Percentiles rank a stretch among this genome's conserved stretches.
Evolutionary conservation across 2,888 invertebrate genomes (phyloP).

Genomic region (Junonia oenone): DNA sequence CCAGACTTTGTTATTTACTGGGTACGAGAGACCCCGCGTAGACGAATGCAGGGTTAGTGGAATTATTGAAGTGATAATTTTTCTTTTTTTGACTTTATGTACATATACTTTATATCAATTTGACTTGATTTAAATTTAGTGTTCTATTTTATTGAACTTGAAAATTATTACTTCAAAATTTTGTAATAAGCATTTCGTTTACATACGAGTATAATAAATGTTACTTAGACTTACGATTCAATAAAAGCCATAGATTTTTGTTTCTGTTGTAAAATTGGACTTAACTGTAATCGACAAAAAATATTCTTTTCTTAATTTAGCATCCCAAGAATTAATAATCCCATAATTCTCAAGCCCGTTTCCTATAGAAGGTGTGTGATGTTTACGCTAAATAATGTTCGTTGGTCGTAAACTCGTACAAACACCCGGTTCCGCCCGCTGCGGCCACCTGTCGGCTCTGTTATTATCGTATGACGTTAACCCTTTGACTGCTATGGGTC

Average conservation of each 20-base stretch:
- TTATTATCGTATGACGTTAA: slow-evolving; percentile 12
- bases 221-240: too few relatives aligned
- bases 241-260: too few relatives aligned
- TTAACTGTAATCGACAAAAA: too few relatives aligned
- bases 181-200: too few relatives aligned
- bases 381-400: slow-evolving; percentile 28
- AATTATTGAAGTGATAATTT: too few relatives aligned
- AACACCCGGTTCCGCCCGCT: slow-evolving; percentile 67
- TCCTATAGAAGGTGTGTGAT: slow-evolving; percentile 24
- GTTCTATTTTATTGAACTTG: too few relatives aligned
- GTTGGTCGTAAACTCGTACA: slow-evolving; percentile 50
- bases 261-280: too few relatives aligned
- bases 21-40: slow-evolving; percentile 12
- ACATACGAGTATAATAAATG: too few relatives aligned
- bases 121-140: too few relatives aligned
- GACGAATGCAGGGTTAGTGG: neutral
- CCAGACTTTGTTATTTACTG: slow-evolving; percentile 9
- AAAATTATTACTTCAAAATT: too few relatives aligned
- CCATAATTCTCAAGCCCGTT: neutral
- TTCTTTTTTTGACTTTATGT: too few relatives aligned
- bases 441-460: slow-evolving; percentile 52
- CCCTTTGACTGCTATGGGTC: neutral
- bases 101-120: too few relatives aligned
- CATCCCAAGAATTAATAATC: neutral
- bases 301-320: neutral